Evolutionary conservation across 1,140 invertebrate species (phyloP).

Genomic region (Diprion similis): DNA sequence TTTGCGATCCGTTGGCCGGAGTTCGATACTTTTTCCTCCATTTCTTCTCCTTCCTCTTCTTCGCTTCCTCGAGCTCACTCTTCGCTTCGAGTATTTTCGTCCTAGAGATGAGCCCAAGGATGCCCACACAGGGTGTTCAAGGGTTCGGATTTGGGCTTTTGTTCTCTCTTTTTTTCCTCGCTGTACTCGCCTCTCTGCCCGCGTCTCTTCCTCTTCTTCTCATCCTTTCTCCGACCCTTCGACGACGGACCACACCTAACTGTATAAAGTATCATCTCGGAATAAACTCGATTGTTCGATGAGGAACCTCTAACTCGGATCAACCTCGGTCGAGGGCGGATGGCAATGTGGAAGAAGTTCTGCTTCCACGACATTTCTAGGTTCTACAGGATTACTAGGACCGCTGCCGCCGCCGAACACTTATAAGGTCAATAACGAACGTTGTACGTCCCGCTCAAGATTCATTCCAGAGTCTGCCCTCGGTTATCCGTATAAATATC

Average conservation of each 20-base stretch:
- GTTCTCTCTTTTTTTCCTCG: not conserved
- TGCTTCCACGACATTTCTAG: too few relatives aligned
- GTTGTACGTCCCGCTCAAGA: not conserved
- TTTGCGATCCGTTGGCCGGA: too few relatives aligned
- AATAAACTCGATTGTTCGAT: not conserved
- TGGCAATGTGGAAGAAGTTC: too few relatives aligned
- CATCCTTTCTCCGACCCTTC: not conserved
- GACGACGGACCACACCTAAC: not conserved
- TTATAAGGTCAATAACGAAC: too few relatives aligned
- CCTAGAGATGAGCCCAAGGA: not conserved
- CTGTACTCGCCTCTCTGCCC: not conserved
- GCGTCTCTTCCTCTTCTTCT: not conserved
- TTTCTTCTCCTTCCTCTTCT: not conserved
- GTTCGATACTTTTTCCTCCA: too few relatives aligned
- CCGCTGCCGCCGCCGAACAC: too few relatives aligned
- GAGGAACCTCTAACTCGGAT: too few relatives aligned
- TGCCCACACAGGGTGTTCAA: slow-evolving; percentile 1
- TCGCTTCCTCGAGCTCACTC: not conserved
- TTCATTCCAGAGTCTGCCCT: not conserved
- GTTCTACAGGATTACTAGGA: too few relatives aligned
- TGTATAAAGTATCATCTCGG: not conserved
- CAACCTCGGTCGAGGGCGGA: too few relatives aligned
- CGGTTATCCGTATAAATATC: not conserved
- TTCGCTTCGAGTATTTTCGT: not conserved
- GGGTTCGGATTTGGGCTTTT: not conserved